Percentiles rank a stretch among this genome's conserved stretches.
Evolutionary conservation across 2,797 vertebrate species (phyloP).

Genomic region (Sitta carolinensis): DNA sequence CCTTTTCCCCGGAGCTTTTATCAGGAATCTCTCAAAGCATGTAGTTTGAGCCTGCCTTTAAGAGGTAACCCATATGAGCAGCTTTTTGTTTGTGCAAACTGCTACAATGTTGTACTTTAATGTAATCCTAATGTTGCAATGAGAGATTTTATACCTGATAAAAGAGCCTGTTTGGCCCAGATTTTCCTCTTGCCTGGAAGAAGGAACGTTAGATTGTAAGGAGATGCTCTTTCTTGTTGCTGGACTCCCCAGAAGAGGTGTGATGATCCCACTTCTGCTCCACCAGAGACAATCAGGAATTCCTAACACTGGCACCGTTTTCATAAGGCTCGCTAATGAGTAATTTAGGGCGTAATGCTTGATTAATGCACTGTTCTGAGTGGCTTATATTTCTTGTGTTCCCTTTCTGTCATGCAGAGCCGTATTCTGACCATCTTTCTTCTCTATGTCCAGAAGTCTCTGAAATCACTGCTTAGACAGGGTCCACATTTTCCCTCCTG

Average conservation of each 20-base stretch:
- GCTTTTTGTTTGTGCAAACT: background rate
- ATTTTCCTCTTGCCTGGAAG: background rate
- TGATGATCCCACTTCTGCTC: background rate
- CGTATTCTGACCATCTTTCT: background rate
- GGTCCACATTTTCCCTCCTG: background rate
- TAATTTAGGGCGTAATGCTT: background rate
- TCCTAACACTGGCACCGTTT: background rate
- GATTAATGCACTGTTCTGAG: background rate
- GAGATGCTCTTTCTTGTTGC: background rate
- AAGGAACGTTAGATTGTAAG: background rate
- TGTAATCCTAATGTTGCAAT: background rate
- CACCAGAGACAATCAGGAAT: background rate
- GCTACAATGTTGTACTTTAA: background rate
- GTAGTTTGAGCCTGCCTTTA: background rate
- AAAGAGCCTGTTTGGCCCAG: background rate
- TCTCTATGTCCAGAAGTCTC: background rate
- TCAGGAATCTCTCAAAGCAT: background rate
- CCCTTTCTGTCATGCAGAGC: background rate
- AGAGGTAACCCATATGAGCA: background rate
- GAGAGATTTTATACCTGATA: background rate
- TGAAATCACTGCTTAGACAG: background rate
- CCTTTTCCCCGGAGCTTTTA: constrained; percentile 2
- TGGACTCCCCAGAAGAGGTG: background rate
- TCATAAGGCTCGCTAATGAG: background rate
- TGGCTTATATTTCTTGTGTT: background rate